These are phyloP conservation scores for Eilema depressum DNA, from an alignment of 2,888 invertebrate species.

Conservation along the genomic window DNA sequence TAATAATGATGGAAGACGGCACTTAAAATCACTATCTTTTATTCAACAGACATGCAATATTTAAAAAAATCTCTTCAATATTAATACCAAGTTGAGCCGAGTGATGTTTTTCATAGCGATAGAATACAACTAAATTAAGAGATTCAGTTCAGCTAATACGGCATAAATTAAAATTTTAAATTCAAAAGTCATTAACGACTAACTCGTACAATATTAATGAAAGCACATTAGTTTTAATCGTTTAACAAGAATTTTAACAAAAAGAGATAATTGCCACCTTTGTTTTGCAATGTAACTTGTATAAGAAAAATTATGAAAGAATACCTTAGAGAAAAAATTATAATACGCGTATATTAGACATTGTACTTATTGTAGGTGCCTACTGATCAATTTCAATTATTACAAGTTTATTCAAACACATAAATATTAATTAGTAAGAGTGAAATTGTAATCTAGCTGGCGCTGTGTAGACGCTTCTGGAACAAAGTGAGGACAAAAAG, in stretches of 20 bases:
- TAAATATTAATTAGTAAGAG: slow-evolving; percentile 61
- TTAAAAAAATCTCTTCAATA: slow-evolving; percentile 57
- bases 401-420: slow-evolving; percentile 39
- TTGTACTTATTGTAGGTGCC: too few species aligned
- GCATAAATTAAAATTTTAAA: slow-evolving; percentile 37
- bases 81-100: slow-evolving; percentile 61
- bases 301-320: slow-evolving; percentile 35
- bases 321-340: slow-evolving; percentile 29
- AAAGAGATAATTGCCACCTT: slow-evolving; percentile 44
- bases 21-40: slow-evolving; percentile 11
- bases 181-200: slow-evolving; percentile 31
- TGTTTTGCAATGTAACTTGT: slow-evolving; percentile 40
- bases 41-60: slow-evolving; percentile 41
- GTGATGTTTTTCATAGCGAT: slow-evolving; percentile 53
- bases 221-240: slow-evolving; percentile 35
- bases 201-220: slow-evolving; percentile 30
- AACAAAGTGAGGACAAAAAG: background rate
- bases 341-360: slow-evolving; percentile 9
- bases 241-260: slow-evolving; percentile 38
- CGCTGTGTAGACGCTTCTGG: background rate
- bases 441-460: slow-evolving; percentile 46
- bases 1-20: background rate
- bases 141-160: slow-evolving; percentile 27
- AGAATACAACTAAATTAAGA: slow-evolving; percentile 47
- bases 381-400: slow-evolving; percentile 33